These are phyloP conservation scores for Gymnothorax reevesii DNA, from an alignment of 2,797 vertebrate genomes.

Conservation along the genomic window DNA sequence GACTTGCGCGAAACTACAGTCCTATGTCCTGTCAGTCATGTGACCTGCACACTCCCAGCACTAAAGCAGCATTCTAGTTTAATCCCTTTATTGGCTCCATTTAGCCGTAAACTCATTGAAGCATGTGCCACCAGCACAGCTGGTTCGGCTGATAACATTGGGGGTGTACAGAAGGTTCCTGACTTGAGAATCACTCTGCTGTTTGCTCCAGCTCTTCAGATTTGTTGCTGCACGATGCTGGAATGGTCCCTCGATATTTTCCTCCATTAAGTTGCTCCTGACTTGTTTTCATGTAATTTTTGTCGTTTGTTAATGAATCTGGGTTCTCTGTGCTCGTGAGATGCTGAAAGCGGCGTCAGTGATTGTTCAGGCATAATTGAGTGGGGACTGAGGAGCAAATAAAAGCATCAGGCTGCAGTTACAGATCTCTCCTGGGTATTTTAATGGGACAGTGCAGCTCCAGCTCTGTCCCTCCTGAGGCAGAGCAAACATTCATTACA, in stretches of 20 bases:
- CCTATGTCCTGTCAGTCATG: not conserved
- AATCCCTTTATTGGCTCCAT: not conserved
- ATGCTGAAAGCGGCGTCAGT: not conserved
- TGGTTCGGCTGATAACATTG: constrained; percentile 16
- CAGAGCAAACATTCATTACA: not conserved
- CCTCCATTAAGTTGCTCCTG: not conserved
- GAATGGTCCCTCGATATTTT: not conserved
- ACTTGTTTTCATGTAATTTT: not conserved
- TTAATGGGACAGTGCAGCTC: not conserved
- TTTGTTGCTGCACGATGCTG: not conserved
- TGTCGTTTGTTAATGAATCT: not conserved
- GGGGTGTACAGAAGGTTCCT: not conserved
- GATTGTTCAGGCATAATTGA: not conserved
- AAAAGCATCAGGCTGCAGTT: not conserved
- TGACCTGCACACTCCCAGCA: not conserved
- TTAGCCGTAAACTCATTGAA: not conserved
- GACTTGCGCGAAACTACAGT: no score
- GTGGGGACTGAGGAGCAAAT: not conserved
- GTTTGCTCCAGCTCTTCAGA: not conserved
- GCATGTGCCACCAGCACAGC: not conserved
- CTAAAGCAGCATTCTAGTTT: not conserved
- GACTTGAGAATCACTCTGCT: not conserved
- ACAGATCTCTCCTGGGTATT: not conserved
- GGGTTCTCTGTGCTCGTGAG: not conserved
- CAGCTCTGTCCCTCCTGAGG: not conserved